Evolutionary conservation across 2,797 vertebrate genomes (phyloP), one percentile per base, ranked within the genome.

Genomic region (Spea hammondii): DNA sequence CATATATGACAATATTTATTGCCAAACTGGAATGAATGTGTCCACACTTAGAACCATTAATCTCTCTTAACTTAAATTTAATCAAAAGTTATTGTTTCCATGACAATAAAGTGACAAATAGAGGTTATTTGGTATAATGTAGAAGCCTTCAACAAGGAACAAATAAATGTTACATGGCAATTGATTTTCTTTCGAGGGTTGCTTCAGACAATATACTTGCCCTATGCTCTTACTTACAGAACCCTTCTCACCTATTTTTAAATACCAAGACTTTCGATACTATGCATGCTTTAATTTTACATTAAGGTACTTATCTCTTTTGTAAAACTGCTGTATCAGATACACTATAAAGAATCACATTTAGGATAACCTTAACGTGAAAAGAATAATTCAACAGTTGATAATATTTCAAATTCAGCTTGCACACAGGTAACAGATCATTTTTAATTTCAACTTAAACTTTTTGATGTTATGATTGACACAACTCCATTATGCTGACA

Each of bases 161-260:
- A 57, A 48, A 78, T 72, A 50, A 72, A 78, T 78, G 60, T 72
- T 71, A 78, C 45, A 53, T 11, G 1, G 48, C 46, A 78, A 72
- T 54, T 65, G 76, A 62, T 70, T 77, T 65, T 65, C 54, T 62
- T 71, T 32, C 8, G 51, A 32, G 60, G 68, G 48, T 65, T 78
- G 68, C 55, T 55, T n/a, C 57, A 72, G 64, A 50, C 59, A 48
- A 72, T 72, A 65, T 53, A 55, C 50, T 50, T 54, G 51, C 53
- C 47, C 64, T 65, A 50, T 67, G 49, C 76, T 53, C 48, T 17
- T 53, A 32, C 69, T 71, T 54, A 65, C 44, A 78, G 55, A 9
- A 65, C 59, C 60, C 44, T n/a, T 65, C 70, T 65, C 57, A 70
- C 55, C 68, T 51, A 17, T 78, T 70, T 65, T 71, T 49, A 72